Percentiles rank a stretch among this genome's conserved stretches.
These are phyloP conservation scores for Aphaenogaster floridana DNA, from an alignment of 1,140 invertebrate species.

Conservation along the genomic window DNA sequence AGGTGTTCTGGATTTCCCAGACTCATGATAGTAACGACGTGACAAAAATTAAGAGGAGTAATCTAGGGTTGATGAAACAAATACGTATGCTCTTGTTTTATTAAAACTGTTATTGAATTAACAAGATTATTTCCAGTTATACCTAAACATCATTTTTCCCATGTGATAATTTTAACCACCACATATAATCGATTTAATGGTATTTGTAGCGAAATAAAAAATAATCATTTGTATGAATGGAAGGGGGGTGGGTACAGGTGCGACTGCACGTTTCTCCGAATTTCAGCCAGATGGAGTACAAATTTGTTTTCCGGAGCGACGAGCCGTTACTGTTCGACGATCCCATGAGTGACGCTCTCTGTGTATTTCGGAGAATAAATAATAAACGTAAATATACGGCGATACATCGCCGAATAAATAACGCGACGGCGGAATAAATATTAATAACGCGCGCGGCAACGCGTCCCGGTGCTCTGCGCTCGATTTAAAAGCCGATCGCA, in stretches of 20 bases:
- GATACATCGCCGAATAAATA: constrained; percentile 10
- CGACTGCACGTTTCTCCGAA: not conserved
- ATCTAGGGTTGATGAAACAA: too few relatives aligned
- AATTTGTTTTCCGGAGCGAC: not conserved
- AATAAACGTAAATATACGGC: not conserved
- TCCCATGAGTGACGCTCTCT: not conserved
- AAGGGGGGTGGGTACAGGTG: not conserved
- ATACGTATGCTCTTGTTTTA: too few relatives aligned
- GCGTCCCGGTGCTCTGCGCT: not conserved
- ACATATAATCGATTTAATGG: not conserved
- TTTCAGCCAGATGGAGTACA: not conserved
- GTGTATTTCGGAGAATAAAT: constrained; percentile 16
- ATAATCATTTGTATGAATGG: not conserved
- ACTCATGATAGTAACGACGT: too few relatives aligned
- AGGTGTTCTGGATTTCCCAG: too few relatives aligned
- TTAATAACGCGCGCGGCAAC: constrained; percentile 10
- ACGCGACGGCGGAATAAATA: not conserved
- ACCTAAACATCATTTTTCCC: too few relatives aligned
- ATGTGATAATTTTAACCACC: not conserved
- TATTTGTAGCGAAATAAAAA: not conserved
- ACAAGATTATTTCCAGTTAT: too few relatives aligned
- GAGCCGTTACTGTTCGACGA: not conserved
- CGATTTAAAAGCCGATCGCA: constrained; percentile 1
- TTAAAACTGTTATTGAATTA: too few relatives aligned
- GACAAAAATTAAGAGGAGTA: too few relatives aligned